Evolutionary conservation across 2,888 invertebrate species (phyloP).

Genomic region (Villa cingulata): DNA sequence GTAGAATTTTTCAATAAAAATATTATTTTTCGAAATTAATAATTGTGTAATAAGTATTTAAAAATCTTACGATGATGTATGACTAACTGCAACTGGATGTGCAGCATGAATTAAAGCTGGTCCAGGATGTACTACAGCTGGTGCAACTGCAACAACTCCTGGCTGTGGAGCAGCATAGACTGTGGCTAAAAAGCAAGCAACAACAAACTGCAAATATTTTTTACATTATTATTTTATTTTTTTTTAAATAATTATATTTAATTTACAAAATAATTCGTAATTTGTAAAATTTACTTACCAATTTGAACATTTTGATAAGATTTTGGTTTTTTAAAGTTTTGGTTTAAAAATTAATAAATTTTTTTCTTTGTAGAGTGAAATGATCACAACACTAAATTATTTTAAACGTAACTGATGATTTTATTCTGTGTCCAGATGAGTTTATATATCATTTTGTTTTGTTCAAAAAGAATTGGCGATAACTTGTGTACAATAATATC

Average conservation of each 20-base stretch:
- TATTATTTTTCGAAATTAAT: too few species aligned
- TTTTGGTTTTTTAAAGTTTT: constrained; percentile 1
- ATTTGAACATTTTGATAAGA: constrained; percentile 30
- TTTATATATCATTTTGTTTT: constrained; percentile 9
- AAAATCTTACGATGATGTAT: constrained; percentile 10
- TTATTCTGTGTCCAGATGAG: constrained; percentile 4
- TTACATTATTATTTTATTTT: background rate
- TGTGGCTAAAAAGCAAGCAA: constrained; percentile 24
- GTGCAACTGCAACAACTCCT: constrained; percentile 25
- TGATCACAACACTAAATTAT: constrained; percentile 8
- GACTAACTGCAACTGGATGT: constrained; percentile 11
- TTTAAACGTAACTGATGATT: constrained; percentile 12
- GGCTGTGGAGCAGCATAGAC: constrained; percentile 30
- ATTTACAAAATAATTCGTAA: background rate
- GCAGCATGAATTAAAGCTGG: constrained; percentile 4
- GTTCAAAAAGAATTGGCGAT: too few species aligned
- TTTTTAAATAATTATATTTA: background rate
- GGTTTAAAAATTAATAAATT: background rate
- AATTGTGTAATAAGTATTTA: background rate
- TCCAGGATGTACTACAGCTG: constrained; percentile 8
- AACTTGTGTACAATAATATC: too few species aligned
- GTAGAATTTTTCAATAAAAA: background rate
- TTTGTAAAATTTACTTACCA: constrained; percentile 23
- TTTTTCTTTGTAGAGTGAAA: background rate
- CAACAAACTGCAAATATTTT: constrained; percentile 23